Evolutionary conservation across 1,140 invertebrate genomes (phyloP), one percentile per base, ranked within the genome.

Genomic region (Phenacoccus solenopsis): DNA sequence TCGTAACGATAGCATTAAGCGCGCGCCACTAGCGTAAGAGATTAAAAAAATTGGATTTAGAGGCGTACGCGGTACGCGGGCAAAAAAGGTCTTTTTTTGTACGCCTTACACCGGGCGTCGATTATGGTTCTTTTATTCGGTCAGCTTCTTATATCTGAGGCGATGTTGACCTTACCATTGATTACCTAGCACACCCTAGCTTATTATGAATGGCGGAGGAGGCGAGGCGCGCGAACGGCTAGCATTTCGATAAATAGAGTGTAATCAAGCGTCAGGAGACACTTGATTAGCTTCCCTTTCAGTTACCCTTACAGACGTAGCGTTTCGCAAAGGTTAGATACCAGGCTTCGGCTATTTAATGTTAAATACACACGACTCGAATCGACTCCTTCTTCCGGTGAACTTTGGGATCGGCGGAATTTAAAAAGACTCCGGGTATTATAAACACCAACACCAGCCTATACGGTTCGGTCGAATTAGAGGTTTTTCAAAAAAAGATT

Each of bases 21-120:
- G n/a, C n/a, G n/a, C n/a, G n/a, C n/a, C n/a, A n/a, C n/a, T n/a
- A 49, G 38, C 38, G 38, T 49, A 49, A 64, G 59, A 64, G 59
- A 64, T 64, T 64, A 64, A 24, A 64, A 64, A 64, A 64, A 64
- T 64, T 64, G 59, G 59, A 64, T 64, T 64, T 64, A n/a, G n/a
- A n/a, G n/a, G n/a, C n/a, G n/a, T n/a, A n/a, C n/a, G n/a, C n/a
- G n/a, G n/a, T n/a, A n/a, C n/a, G 25, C 59, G 59, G 25, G 2
- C 4, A 64, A 64, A 64, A 27, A 24, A 27, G 21, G 16, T 64
- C 16, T 22, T 10, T 64, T 24, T 64, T 24, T 64, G 20, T 4
- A 24, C 2, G 21, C 12, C 10, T 38, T 38, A 9, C 4, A 24
- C 2, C 59, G 10, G 59, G 59, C 25, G 59, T 64, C 59, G 59